Base-by-base conservation (phyloP, 2,888 invertebrate genomes). In the Branchellion lobata region DNA sequence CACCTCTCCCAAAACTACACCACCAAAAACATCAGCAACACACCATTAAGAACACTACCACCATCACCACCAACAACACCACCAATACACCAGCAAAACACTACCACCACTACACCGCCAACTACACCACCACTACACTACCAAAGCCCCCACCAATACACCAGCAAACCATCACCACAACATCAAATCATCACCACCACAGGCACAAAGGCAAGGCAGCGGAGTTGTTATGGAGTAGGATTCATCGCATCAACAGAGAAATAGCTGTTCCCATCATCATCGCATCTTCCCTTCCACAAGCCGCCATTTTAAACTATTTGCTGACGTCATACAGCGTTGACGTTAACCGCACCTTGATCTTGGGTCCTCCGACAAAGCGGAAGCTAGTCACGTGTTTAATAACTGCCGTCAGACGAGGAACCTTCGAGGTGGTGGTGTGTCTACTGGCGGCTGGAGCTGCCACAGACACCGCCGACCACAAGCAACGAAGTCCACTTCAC, bases 401-500 rank as follows among this genome's bases (percentile, higher is more conserved):
- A 0, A 65, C 79, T 0, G 83, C 83, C n/a, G 83, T 83, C 0
- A 72, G 81, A 11, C 27, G 36, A 14, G 82, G 83, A 1, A 65
- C 82, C 8, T 81, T 82, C 51, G 81, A 78, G 27, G 84, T 82
- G 1, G 83, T 82, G 21, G 83, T 83, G 14, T 82, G 65, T 31
- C 77, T 84, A 14, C 78, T 84, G 71, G 61, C 80, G 0, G 51
- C 82, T 14, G 82, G 83, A 31, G 83, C 82, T 5, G 82, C 82
- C 65, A 72, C 82, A 11, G 80, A 81, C 61, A 31, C 80, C 18
- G 79, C 80, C 36, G 83, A 84, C 69, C 84, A 84, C 69, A 84
- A 84, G 51, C 82, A 81, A 0, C 78, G 84, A 2, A 81, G 81
- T 21, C 80, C 83, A 1, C 81, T 83, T 2, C 83, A 83, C 68